Conservation (phyloP, 1,140 invertebrate species). For the Aphelenchoides avenae region DNA sequence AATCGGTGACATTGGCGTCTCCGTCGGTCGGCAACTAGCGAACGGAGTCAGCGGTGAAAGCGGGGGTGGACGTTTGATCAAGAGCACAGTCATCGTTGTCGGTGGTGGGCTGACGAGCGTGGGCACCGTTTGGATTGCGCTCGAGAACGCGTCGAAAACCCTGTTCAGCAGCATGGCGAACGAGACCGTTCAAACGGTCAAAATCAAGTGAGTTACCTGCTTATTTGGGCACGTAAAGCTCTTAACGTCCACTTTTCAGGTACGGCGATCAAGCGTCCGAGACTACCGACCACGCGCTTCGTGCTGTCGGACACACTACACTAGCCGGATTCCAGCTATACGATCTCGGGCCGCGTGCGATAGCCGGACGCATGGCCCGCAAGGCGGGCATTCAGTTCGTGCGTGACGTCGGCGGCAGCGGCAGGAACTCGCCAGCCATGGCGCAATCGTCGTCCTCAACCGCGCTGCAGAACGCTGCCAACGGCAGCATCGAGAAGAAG, state of each 20-base stretch:
- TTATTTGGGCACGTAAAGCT: no score
- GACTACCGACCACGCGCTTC: conserved; percentile 31
- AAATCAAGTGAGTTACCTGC: conserved; percentile 20
- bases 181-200: conserved; percentile 44
- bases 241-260: conserved; percentile 16
- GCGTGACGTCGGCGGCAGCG: no score
- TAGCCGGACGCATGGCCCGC: conserved; percentile 41
- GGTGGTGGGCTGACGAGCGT: conserved; percentile 41
- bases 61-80: conserved; percentile 28
- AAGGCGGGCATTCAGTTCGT: conserved; percentile 41
- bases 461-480: no score
- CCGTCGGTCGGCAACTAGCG: conserved; percentile 29
- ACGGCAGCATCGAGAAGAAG: no score
- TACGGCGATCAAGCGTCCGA: conserved; percentile 37
- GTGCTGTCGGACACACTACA: conserved; percentile 42
- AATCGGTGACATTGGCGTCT: conserved; percentile 40
- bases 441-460: no score
- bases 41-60: conserved; percentile 22
- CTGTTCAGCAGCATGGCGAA: conserved; percentile 33
- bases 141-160: conserved; percentile 36
- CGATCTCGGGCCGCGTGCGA: conserved; percentile 38
- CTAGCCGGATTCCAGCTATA: conserved; percentile 38
- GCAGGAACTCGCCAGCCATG: no score
- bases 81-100: conserved; percentile 25
- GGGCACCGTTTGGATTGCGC: conserved; percentile 35